Percentiles rank a stretch among this genome's conserved stretches.
These are phyloP conservation scores for Diaphora mendica DNA, from an alignment of 2,888 invertebrate genomes.

Conservation along the genomic window DNA sequence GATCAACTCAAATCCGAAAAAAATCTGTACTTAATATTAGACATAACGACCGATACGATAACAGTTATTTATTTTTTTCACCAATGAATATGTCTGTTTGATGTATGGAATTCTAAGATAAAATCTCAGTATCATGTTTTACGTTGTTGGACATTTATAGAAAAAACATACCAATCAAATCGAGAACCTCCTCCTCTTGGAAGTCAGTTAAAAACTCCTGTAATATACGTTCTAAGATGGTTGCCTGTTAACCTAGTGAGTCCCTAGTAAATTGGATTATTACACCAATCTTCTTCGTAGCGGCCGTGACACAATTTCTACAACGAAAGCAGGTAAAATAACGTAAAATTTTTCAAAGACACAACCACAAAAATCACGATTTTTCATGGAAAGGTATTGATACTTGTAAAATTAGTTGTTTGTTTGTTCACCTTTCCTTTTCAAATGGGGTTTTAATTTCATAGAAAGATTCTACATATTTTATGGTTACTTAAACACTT, in stretches of 20 bases:
- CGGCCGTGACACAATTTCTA: background rate
- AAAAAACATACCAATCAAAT: too few relatives aligned
- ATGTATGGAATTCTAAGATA: background rate
- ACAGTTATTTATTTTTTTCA: background rate
- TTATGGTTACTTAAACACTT: background rate
- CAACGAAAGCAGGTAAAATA: background rate
- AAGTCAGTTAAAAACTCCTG: too few relatives aligned
- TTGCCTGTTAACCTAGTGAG: slow-evolving; percentile 1
- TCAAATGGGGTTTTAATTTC: background rate
- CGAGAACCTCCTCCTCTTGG: too few relatives aligned
- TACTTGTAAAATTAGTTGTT: too few relatives aligned
- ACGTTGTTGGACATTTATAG: background rate
- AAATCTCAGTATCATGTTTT: background rate
- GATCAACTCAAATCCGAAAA: background rate
- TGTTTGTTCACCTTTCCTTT: too few relatives aligned
- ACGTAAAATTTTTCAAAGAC: background rate
- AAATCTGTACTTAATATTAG: background rate
- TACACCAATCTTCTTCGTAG: background rate
- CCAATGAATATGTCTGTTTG: background rate
- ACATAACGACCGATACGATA: background rate
- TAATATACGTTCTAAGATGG: background rate
- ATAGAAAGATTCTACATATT: background rate
- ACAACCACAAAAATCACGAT: too few relatives aligned
- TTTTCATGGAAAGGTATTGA: background rate
- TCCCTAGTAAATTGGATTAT: slow-evolving; percentile 3